A percentile compares a stretch with the other conserved stretches of the same genome.
phyloP scores from a whole-genome alignment of 2,113 vertebrate genomes.

The Chaetodon auriga region DNA sequence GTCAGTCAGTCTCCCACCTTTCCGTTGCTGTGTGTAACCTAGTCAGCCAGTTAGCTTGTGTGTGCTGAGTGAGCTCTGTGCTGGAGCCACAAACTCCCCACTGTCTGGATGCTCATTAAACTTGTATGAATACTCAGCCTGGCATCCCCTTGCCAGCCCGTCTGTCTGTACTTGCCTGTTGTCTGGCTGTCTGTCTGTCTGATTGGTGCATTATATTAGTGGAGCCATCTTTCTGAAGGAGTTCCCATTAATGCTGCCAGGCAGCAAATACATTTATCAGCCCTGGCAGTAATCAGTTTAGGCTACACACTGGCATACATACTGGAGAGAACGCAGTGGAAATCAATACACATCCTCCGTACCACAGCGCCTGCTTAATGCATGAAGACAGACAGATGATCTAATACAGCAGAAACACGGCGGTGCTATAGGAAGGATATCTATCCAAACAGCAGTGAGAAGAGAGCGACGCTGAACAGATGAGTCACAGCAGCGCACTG shows the following conservation, averaged over 20 bases:
- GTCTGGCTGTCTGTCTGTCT: conserved; percentile 65
- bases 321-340: conserved; percentile 31
- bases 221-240: conserved; percentile 49
- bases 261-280: conserved; percentile 60
- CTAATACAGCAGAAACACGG: conserved; percentile 49
- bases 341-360: conserved; percentile 48
- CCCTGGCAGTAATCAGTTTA: conserved; percentile 55
- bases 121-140: conserved; percentile 82
- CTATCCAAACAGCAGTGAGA: conserved; percentile 34
- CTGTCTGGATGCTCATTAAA: conserved; percentile 84
- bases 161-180: conserved; percentile 57
- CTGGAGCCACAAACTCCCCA: conserved; percentile 72
- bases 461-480: conserved; percentile 48
- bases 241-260: conserved; percentile 52
- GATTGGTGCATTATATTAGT: conserved; percentile 62
- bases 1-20: conserved; percentile 43
- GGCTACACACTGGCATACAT: conserved; percentile 48
- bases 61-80: conserved; percentile 61
- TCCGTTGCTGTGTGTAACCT: conserved; percentile 61
- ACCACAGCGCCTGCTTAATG: conserved; percentile 33
- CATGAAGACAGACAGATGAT: conserved; percentile 49
- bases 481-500: conserved; percentile 67
- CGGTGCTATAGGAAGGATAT: conserved; percentile 36
- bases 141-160: conserved; percentile 63
- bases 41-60: conserved; percentile 46